phyloP scores from a whole-genome alignment of 2,113 vertebrate genomes.

The Accipiter virgatus region DNA sequence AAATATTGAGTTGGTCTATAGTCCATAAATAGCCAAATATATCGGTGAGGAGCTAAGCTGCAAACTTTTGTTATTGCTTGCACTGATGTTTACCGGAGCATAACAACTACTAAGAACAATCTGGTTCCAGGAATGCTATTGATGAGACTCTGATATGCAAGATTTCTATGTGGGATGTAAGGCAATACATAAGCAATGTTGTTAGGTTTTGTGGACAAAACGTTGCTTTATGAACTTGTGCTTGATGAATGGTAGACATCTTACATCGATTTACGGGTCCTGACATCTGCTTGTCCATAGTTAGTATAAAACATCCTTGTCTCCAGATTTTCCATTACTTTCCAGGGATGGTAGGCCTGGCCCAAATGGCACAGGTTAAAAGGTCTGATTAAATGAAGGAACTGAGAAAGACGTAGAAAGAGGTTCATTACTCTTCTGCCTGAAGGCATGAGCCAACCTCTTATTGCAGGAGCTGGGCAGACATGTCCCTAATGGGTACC shows the following conservation, averaged over 20 bases:
- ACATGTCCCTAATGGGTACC: background rate
- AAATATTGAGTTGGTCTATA: background rate
- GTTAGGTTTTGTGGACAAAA: background rate
- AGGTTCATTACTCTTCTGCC: conserved; percentile 57
- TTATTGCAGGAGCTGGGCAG: conserved; percentile 22
- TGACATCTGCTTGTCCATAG: background rate
- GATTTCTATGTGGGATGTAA: background rate
- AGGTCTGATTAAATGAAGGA: conserved; percentile 58
- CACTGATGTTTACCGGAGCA: background rate
- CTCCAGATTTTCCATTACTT: background rate
- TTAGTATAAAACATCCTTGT: background rate
- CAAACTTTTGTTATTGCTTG: background rate
- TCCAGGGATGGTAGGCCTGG: background rate
- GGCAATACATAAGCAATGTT: background rate
- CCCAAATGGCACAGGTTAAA: conserved; percentile 48
- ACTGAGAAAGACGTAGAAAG: background rate
- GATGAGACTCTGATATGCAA: background rate
- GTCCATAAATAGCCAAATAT: background rate
- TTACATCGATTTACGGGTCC: background rate
- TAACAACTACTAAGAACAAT: background rate
- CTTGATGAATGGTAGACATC: background rate
- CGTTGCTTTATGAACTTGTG: background rate
- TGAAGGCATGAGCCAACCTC: conserved; percentile 6
- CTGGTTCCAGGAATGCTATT: background rate
- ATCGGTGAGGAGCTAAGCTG: background rate